Conservation (phyloP, 2,888 invertebrate genomes). For the Quadroppia sp. region DNA sequence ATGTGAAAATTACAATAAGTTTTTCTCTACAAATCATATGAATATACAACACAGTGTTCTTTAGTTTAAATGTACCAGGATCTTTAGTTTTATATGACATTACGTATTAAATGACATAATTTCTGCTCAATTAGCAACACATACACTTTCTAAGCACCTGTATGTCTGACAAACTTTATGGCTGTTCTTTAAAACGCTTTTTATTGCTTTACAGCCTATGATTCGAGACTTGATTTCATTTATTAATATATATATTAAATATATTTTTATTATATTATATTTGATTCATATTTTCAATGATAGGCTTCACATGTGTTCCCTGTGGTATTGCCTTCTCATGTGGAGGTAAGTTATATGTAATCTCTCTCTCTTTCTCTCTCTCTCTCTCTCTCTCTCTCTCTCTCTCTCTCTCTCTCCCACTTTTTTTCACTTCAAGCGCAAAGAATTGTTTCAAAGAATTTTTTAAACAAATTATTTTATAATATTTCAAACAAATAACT, state of each 20-base stretch:
- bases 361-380: slow-evolving; percentile 14
- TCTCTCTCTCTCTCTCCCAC: slow-evolving; percentile 15
- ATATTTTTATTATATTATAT: too few species aligned
- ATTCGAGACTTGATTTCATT: background rate
- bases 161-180: background rate
- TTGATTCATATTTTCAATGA: slow-evolving; percentile 11
- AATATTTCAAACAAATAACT: too few species aligned
- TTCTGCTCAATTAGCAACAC: background rate
- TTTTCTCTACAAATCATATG: too few species aligned
- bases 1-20: too few species aligned
- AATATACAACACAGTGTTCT: too few species aligned
- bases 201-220: slow-evolving; percentile 1
- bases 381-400: slow-evolving; percentile 23
- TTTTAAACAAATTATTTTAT: too few species aligned
- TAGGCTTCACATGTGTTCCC: slow-evolving; percentile 9
- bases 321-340: slow-evolving; percentile 13
- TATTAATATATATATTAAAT: too few species aligned
- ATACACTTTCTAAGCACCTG: background rate
- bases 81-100: too few species aligned
- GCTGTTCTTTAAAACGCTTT: background rate
- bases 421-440: background rate
- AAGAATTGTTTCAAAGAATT: too few species aligned
- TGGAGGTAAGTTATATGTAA: slow-evolving; percentile 1
- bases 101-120: too few species aligned
- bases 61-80: too few species aligned